A percentile compares a stretch with the other conserved stretches of the same genome.
These are phyloP conservation scores for Lagodon rhomboides DNA, from an alignment of 2,797 vertebrate genomes.

Conservation along the genomic window DNA sequence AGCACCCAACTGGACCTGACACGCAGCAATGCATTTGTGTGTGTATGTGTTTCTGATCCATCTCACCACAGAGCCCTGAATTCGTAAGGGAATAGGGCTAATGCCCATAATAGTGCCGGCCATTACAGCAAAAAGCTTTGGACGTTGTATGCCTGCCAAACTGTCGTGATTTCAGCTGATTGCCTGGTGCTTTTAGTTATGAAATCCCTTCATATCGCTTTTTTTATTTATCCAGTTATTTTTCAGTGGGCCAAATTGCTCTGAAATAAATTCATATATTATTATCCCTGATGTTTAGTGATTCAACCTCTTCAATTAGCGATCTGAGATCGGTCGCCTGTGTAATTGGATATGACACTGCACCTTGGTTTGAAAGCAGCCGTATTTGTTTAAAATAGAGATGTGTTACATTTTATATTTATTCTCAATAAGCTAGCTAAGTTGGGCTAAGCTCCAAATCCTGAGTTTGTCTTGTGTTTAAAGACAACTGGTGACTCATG, in stretches of 20 bases:
- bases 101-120: slow-evolving; percentile 79
- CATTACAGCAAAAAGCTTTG: slow-evolving; percentile 83
- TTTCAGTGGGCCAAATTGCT: slow-evolving; percentile 70
- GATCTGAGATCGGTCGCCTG: slow-evolving; percentile 53
- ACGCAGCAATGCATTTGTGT: slow-evolving; percentile 54
- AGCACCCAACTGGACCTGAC: slow-evolving; percentile 71
- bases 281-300: slow-evolving; percentile 63
- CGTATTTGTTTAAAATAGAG: slow-evolving; percentile 44
- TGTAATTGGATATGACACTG: slow-evolving; percentile 65
- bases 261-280: slow-evolving; percentile 71
- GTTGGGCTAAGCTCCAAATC: slow-evolving; percentile 18
- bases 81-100: slow-evolving; percentile 80
- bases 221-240: slow-evolving; percentile 72
- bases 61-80: slow-evolving; percentile 66
- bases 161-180: slow-evolving; percentile 76
- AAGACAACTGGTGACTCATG: slow-evolving; percentile 32
- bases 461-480: slow-evolving; percentile 24
- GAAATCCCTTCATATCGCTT: slow-evolving; percentile 67
- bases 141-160: slow-evolving; percentile 70
- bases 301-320: slow-evolving; percentile 77
- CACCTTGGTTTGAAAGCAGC: slow-evolving; percentile 34
- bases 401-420: slow-evolving; percentile 22
- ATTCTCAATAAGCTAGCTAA: slow-evolving; percentile 14
- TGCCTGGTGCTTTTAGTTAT: slow-evolving; percentile 78
- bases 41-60: slow-evolving; percentile 64